phyloP scores from a whole-genome alignment of 2,888 invertebrate genomes.

The Archips crataeganus region DNA sequence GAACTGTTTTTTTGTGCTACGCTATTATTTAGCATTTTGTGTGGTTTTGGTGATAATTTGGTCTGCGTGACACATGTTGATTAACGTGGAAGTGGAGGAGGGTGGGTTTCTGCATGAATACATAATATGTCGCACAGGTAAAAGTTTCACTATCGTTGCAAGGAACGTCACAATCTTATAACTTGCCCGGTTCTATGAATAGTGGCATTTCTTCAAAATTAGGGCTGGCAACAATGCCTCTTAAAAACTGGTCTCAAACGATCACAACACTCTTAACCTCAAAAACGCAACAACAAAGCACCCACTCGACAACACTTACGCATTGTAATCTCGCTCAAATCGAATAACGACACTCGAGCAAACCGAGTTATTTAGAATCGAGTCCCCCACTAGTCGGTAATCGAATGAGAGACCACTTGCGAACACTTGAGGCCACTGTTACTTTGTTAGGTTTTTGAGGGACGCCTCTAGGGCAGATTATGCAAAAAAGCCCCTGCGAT shows the following conservation, averaged over 20 bases:
- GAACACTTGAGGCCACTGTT: conserved; percentile 77
- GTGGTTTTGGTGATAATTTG: too few species aligned
- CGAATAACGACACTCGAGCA: conserved; percentile 80
- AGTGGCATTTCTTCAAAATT: conserved; percentile 8
- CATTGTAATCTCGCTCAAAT: conserved; percentile 78
- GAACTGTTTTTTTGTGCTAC: too few species aligned
- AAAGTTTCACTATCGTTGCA: neutral
- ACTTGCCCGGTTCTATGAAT: neutral
- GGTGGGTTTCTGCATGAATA: too few species aligned
- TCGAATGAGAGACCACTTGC: conserved; percentile 83
- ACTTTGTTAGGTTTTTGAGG: conserved; percentile 80
- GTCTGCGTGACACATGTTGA: too few species aligned
- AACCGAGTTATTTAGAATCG: conserved; percentile 77
- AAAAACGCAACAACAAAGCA: conserved; percentile 53
- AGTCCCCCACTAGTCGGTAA: conserved; percentile 76
- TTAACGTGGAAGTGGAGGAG: too few species aligned
- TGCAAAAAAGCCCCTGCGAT: conserved; percentile 66
- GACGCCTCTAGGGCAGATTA: conserved; percentile 57
- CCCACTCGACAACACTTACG: conserved; percentile 70
- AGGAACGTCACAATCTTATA: neutral
- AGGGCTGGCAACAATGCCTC: conserved; percentile 22
- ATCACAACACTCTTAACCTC: conserved; percentile 34
- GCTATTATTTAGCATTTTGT: too few species aligned
- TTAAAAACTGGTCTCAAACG: conserved; percentile 25
- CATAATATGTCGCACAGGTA: too few species aligned